Evolutionary conservation across 2,888 invertebrate genomes (phyloP), one percentile per base, ranked within the genome.

Genomic region (Serrognathus titanus): DNA sequence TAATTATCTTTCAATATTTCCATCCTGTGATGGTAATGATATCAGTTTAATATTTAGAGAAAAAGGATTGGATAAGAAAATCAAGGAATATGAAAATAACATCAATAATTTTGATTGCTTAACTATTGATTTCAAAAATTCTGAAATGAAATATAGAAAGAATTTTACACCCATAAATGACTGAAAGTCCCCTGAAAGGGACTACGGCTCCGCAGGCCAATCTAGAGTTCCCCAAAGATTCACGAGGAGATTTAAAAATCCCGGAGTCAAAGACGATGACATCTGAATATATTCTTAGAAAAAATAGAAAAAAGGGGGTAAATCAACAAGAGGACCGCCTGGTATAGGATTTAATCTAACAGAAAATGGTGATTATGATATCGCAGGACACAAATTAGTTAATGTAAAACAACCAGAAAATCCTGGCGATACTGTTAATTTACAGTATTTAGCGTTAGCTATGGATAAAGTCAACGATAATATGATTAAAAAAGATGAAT

Each of bases 351-450:
- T 51, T 55, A 55, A 55, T 55, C 37, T 54, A 24, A 54, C 45
- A 49, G 49, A 54, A 39, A 41, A 50, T 49, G 54, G 54, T 41
- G 54, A 54, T 54, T 50, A 54, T 54, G 54, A 54, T 54, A 54
- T 54, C 41, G 54, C 41, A 7, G 54, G 54, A 10, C 49, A 54
- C 24, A 54, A 54, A 54, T 54, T 54, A 54, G 49, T 54, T 54
- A 54, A 54, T 54, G 35, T 54, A 54, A 54, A 54, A 54, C 41
- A 37, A 24, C 24, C 24, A 3, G 24, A 24, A 24, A 6, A 24
- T 24, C 24, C 24, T 6, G 24, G 24, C 4, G 24, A 24, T 24
- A 5, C 24, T 24, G 6, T 24, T 24, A 24, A 24, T 24, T 24
- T 24, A 24, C 24, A 24, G 4, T 24, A 24, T 24, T 24, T 24